phyloP scores from a whole-genome alignment of 2,113 vertebrate genomes.

The Erinaceus europaeus region DNA sequence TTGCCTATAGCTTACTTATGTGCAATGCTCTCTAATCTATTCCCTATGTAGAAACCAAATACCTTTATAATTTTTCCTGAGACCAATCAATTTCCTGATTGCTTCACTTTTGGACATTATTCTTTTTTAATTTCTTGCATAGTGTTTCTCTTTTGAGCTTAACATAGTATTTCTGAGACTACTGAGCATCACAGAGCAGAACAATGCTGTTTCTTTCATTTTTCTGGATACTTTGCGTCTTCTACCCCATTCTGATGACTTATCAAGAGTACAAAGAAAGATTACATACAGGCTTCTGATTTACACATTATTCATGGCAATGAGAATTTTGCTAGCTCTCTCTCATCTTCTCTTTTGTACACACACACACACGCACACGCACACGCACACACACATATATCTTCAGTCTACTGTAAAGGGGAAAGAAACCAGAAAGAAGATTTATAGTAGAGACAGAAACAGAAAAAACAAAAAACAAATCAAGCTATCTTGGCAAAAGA shows the following conservation, averaged over 20 bases:
- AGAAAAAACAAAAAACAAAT: neutral
- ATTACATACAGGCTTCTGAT: neutral
- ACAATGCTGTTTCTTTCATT: too few relatives aligned
- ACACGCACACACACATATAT: neutral
- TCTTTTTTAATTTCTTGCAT: constrained; percentile 1
- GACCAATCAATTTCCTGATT: neutral
- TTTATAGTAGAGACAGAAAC: constrained; percentile 10
- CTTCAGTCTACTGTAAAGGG: constrained; percentile 1
- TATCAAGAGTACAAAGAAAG: neutral
- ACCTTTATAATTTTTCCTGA: neutral
- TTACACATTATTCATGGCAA: neutral
- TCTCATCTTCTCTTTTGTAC: neutral
- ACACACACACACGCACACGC: neutral
- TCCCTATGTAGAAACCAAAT: neutral
- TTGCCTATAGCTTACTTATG: neutral
- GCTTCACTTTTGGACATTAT: neutral
- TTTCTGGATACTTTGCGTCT: too few relatives aligned
- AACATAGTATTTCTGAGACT: neutral
- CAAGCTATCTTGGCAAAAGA: neutral
- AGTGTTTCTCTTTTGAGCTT: neutral
- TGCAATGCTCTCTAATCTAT: neutral
- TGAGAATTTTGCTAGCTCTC: neutral
- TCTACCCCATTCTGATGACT: constrained; percentile 20
- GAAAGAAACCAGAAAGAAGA: constrained; percentile 35
- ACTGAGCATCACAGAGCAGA: neutral